Percentiles rank a stretch among this genome's conserved stretches.
These are phyloP conservation scores for Aricia agestis DNA, from an alignment of 1,140 invertebrate genomes.

Conservation along the genomic window DNA sequence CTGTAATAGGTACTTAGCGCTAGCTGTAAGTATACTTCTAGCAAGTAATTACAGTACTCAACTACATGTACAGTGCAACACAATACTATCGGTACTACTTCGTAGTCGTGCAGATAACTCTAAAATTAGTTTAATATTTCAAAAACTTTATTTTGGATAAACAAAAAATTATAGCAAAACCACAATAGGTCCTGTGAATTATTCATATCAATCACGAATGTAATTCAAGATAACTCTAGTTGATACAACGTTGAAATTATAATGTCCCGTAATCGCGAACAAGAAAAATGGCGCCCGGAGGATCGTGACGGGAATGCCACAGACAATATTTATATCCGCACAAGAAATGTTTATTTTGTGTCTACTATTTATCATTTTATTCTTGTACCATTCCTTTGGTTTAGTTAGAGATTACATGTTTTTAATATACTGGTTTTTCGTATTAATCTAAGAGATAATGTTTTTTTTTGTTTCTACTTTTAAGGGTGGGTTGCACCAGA, in stretches of 20 bases:
- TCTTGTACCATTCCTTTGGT: not conserved
- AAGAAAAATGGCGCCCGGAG: slow-evolving; percentile 7
- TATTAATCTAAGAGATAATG: not conserved
- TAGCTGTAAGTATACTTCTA: too few relatives aligned
- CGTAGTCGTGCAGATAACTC: too few relatives aligned
- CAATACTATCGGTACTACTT: too few relatives aligned
- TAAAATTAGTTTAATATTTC: too few relatives aligned
- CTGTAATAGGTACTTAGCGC: too few relatives aligned
- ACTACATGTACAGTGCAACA: too few relatives aligned
- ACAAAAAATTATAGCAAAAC: too few relatives aligned
- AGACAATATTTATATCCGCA: not conserved
- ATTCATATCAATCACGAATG: not conserved
- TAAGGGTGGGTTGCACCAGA: too few relatives aligned
- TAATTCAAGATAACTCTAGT: slow-evolving; percentile 14
- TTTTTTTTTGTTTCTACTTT: too few relatives aligned
- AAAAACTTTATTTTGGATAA: too few relatives aligned
- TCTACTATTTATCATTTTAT: slow-evolving; percentile 7
- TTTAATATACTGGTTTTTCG: not conserved
- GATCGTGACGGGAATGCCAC: not conserved
- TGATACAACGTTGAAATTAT: slow-evolving; percentile 16
- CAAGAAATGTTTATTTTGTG: slow-evolving; percentile 8
- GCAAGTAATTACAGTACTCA: too few relatives aligned
- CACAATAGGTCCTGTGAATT: too few relatives aligned
- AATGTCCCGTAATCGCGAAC: slow-evolving; percentile 13
- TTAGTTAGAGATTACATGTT: not conserved